Evolutionary conservation across 30 jellyfish, hydroid and myxozoan species (phyloP).

Genomic region (Hydractinia symbiolongicarpus): DNA sequence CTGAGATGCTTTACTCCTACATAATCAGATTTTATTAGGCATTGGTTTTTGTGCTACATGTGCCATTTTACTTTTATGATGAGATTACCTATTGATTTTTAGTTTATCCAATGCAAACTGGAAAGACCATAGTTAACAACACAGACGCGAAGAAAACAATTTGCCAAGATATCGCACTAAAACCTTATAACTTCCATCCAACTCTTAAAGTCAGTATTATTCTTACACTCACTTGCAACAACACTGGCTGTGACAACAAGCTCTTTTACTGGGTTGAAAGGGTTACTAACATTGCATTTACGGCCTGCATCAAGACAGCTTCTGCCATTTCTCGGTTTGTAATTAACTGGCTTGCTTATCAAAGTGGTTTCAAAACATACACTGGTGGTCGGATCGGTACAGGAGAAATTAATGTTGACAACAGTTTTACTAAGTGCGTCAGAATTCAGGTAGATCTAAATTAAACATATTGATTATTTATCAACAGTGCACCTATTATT

Average conservation of each 20-base stretch:
- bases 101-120: slow-evolving; percentile 14
- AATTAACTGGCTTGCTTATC: background rate
- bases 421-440: background rate
- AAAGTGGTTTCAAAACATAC: slow-evolving; percentile 2
- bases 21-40: background rate
- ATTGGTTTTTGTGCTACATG: background rate
- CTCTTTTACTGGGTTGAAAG: background rate
- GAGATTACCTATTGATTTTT: background rate
- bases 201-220: background rate
- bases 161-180: background rate
- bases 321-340: background rate
- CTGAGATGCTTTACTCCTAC: too few species aligned
- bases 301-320: slow-evolving; percentile 3
- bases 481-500: too few species aligned
- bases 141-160: background rate
- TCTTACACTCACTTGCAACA: background rate
- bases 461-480: too few species aligned
- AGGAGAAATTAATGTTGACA: background rate
- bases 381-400: background rate
- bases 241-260: background rate
- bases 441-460: too few species aligned
- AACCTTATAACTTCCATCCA: background rate
- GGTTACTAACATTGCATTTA: background rate
- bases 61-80: background rate
- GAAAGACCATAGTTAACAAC: background rate